Base-by-base conservation (phyloP, 2,797 vertebrate genomes). In the Antrozous pallidus region DNA sequence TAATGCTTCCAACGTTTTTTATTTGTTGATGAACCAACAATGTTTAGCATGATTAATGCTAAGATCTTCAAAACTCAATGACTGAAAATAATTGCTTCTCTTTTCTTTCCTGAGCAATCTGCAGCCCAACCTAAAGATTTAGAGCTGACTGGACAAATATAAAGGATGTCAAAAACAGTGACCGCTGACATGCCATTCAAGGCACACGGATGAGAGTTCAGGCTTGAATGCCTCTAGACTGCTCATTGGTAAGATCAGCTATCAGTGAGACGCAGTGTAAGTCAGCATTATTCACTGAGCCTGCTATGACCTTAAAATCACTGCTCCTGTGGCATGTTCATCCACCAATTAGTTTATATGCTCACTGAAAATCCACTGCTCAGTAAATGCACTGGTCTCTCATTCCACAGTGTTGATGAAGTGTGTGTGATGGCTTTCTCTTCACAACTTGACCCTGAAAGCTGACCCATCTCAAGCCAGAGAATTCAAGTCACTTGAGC, bases 91-190 rank as follows among this genome's bases (percentile, higher is more conserved):
- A 99, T 99, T 98, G 98, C 98, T 99, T 98, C 98, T 99, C 98
- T 98, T 98, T 98, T 98, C 98, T 98, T 98, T 98, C 98, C 98
- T 97, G 98, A 98, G 98, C 97, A 98, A 10, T 98, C 98, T 98
- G 98, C 98, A 98, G 98, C 98, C 97, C 97, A 98, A 98, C 98
- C 98, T 98, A 98, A 98, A 98, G 98, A 98, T 99, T 99, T 99
- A 98, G 98, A 99, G 99, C 98, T 99, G 98, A 98, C 98, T 99
- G 98, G 98, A 98, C 99, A 99, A 99, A 99, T 98, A 99, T 98
- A 99, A 99, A 99, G 98, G 98, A 98, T 98, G 98, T 98, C 99
- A 98, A 98, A 98, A 98, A 98, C 98, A 98, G 98, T 98, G 98
- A 99, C 98, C 98, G 98, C 98, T 99, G 98, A 98, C 98, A 98